phyloP scores from a whole-genome alignment of 2,888 invertebrate species.

The Lomographa bimaculata region DNA sequence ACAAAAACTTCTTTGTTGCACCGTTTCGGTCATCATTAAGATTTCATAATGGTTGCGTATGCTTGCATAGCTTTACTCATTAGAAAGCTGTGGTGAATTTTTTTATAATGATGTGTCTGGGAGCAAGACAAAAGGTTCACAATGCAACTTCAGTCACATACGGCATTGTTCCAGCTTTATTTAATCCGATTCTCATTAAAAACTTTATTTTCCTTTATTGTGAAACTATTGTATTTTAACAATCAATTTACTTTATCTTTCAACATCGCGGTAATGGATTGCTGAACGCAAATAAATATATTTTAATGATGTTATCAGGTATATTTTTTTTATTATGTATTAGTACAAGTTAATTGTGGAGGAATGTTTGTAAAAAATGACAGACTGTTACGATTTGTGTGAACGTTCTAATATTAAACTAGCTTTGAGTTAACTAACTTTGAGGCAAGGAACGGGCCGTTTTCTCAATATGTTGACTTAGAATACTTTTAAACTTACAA shows the following conservation, averaged over 20 bases:
- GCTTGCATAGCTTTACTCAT: constrained; percentile 57
- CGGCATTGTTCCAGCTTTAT: constrained; percentile 72
- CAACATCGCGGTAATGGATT: not conserved
- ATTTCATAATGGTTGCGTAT: constrained; percentile 36
- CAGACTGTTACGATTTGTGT: too few relatives aligned
- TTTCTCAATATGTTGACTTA: too few relatives aligned
- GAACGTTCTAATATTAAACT: too few relatives aligned
- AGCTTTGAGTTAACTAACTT: too few relatives aligned
- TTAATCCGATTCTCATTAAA: constrained; percentile 77
- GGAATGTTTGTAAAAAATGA: too few relatives aligned
- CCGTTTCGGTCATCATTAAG: constrained; percentile 39
- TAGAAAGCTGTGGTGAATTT: constrained; percentile 65
- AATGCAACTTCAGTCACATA: constrained; percentile 66
- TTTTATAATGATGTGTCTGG: constrained; percentile 63
- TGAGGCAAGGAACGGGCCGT: too few relatives aligned
- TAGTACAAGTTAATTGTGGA: too few relatives aligned
- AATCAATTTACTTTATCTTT: constrained; percentile 4
- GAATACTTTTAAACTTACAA: too few relatives aligned
- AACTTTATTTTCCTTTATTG: constrained; percentile 34
- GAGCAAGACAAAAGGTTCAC: constrained; percentile 64
- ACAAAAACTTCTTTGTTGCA: constrained; percentile 20
- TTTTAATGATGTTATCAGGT: too few relatives aligned
- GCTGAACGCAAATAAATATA: not conserved
- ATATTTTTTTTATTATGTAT: too few relatives aligned
- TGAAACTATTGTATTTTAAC: constrained; percentile 33